Conservation (phyloP, 1,140 invertebrate species). For the Formica selysi region DNA sequence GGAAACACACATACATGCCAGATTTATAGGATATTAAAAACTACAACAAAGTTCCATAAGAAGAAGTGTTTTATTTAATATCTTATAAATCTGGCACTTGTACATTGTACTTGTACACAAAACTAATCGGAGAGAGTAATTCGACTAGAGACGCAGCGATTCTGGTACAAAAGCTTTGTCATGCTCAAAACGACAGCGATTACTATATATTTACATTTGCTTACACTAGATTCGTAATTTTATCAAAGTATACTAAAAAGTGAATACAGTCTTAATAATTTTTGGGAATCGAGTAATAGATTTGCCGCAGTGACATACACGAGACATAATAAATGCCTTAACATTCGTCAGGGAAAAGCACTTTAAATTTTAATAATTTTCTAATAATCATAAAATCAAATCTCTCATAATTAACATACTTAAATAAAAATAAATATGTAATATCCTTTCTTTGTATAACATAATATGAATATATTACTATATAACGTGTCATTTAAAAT, state of each 20-base stretch:
- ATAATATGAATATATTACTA: not conserved
- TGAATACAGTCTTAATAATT: slow-evolving; percentile 54
- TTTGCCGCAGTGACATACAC: not conserved
- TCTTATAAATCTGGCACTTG: slow-evolving; percentile 83
- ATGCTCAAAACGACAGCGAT: slow-evolving; percentile 43
- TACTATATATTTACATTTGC: slow-evolving; percentile 31
- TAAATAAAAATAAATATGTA: slow-evolving; percentile 11
- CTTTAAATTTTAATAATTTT: not conserved
- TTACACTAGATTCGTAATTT: slow-evolving; percentile 2
- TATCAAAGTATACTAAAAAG: slow-evolving; percentile 33
- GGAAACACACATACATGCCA: slow-evolving; percentile 66
- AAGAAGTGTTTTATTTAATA: slow-evolving; percentile 80
- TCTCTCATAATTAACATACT: not conserved
- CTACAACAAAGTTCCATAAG: slow-evolving; percentile 56
- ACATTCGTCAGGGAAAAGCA: not conserved
- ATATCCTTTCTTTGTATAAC: not conserved
- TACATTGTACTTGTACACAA: slow-evolving; percentile 75
- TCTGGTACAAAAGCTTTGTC: slow-evolving; percentile 51
- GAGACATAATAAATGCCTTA: not conserved
- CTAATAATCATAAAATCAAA: not conserved
- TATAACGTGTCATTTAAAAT: slow-evolving; percentile 2
- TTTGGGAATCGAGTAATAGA: slow-evolving; percentile 51
- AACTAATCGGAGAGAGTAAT: slow-evolving; percentile 61
- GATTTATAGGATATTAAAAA: slow-evolving; percentile 83
- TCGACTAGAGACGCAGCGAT: slow-evolving; percentile 74